phyloP scores from a whole-genome alignment of 1,140 invertebrate genomes.

The Geopemphigus sp. region DNA sequence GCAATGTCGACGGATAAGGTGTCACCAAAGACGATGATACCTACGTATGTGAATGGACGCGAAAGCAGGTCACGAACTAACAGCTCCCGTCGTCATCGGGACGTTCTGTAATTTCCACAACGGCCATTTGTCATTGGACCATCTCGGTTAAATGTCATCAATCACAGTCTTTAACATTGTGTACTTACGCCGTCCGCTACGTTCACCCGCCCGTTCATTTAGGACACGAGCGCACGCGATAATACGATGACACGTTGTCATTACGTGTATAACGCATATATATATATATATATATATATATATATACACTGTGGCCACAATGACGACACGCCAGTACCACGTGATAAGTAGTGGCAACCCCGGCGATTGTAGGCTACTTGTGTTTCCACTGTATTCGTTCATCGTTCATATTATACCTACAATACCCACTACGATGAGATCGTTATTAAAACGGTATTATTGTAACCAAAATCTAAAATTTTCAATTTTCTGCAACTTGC shows the following conservation, averaged over 20 bases:
- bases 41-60: neutral
- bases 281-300: no score
- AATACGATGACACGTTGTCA: constrained; percentile 18
- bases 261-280: neutral
- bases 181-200: no score
- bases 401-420: no score
- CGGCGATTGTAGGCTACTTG: no score
- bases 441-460: no score
- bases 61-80: neutral
- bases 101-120: constrained; percentile 1
- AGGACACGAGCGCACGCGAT: neutral
- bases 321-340: neutral
- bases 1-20: neutral
- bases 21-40: neutral
- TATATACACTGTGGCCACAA: neutral
- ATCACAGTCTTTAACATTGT: constrained; percentile 41
- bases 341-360: neutral
- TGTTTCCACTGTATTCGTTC: no score
- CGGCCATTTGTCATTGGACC: constrained; percentile 32
- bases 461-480: no score
- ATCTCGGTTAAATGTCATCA: constrained; percentile 32
- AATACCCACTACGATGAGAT: no score
- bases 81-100: neutral
- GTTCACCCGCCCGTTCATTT: neutral
- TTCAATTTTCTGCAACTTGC: no score